Evolutionary conservation across 2,113 vertebrate species (phyloP).

Genomic region (Acanthisitta chloris): DNA sequence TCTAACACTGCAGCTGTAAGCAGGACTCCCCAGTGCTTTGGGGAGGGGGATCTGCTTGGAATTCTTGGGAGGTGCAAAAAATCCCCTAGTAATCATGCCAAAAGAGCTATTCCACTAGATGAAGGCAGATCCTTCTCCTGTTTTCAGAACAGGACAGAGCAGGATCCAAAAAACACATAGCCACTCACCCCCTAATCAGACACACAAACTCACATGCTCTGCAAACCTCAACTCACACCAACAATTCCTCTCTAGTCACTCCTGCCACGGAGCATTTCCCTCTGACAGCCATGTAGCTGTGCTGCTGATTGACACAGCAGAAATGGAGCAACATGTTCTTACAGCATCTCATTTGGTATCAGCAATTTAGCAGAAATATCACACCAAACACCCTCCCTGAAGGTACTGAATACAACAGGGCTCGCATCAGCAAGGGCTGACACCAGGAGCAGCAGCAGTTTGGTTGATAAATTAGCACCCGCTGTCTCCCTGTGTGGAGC

Average conservation of each 20-base stretch:
- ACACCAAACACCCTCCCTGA: neutral
- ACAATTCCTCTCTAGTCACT: neutral
- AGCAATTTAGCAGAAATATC: neutral
- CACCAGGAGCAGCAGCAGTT: neutral
- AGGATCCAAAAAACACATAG: neutral
- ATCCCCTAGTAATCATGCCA: neutral
- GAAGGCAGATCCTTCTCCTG: neutral
- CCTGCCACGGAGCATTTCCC: neutral
- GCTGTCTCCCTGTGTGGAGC: neutral
- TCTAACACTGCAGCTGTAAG: neutral
- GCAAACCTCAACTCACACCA: neutral
- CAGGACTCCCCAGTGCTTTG: neutral
- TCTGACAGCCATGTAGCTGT: neutral
- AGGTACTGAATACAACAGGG: neutral
- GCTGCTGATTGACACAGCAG: slow-evolving; percentile 10
- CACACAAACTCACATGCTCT: neutral
- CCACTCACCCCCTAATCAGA: neutral
- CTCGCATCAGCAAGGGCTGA: neutral
- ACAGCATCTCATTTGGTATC: neutral
- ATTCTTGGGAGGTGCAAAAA: neutral
- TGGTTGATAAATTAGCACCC: neutral
- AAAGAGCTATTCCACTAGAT: neutral
- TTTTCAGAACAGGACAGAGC: neutral
- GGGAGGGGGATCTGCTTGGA: rapidly evolving
- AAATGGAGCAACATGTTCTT: neutral